These are phyloP conservation scores for Onychorhynchus coronatus DNA, from an alignment of 2,113 vertebrate species.

Conservation along the genomic window DNA sequence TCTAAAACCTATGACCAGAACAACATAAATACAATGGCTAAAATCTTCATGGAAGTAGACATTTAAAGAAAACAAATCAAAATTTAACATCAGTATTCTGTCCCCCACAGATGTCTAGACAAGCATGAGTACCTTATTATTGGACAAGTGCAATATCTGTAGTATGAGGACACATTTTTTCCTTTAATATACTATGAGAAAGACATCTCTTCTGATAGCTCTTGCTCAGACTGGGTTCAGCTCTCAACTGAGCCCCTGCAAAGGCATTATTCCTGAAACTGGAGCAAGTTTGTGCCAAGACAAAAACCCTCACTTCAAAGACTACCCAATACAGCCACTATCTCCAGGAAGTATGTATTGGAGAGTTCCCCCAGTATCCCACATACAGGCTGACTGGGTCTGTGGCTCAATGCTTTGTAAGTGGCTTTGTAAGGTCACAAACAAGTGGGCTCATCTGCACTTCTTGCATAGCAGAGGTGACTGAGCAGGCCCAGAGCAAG, in stretches of 20 bases:
- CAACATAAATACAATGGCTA: background rate
- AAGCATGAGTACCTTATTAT: background rate
- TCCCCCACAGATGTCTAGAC: background rate
- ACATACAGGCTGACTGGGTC: background rate
- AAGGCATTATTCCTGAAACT: background rate
- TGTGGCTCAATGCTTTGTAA: background rate
- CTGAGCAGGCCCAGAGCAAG: background rate
- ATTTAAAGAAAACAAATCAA: background rate
- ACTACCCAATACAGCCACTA: background rate
- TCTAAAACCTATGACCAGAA: background rate
- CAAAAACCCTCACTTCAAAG: background rate
- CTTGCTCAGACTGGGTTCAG: background rate
- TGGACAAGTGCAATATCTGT: background rate
- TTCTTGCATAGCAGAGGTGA: background rate
- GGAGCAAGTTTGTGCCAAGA: background rate
- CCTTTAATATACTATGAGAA: background rate
- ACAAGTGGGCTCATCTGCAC: background rate
- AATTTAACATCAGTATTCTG: background rate
- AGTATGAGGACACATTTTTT: background rate
- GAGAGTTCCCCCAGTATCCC: background rate
- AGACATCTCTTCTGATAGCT: background rate
- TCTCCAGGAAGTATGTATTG: fast-evolving
- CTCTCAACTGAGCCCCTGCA: background rate
- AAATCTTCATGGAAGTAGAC: background rate
- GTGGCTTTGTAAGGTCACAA: background rate